Base-by-base conservation (phyloP, 2,113 vertebrate species). In the Cervus canadensis region DNA sequence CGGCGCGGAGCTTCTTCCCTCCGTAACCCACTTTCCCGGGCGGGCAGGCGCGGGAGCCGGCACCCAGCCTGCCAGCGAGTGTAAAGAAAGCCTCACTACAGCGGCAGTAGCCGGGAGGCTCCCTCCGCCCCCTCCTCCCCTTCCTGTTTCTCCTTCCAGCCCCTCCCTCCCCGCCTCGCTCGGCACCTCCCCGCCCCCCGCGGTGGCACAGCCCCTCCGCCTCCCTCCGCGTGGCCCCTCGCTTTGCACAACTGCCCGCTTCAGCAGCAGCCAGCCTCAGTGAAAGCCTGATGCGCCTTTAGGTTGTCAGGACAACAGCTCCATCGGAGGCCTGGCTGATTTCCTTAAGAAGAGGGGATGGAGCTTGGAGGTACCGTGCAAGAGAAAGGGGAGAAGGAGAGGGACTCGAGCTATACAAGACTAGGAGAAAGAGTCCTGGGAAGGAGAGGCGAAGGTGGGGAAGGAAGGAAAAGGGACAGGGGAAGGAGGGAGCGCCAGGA, bases 261-360 rank as follows among this genome's bases (percentile, higher is more conserved):
- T 98, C 95, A 97, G 96, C 92, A 84, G 43, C 88, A 48, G 90
- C 95, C 97, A 95, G 92, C 94, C 98, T 97, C 82, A 92, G 71
- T 89, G 97, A 97, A 98, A 98, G 98, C 98, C 98, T 87, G 98
- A 98, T 98, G 98, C 98, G 98, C 98, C 98, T 98, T 98, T 95
- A 97, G 98, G 99, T 99, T 99, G 99, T 99, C 99, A 99, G 98
- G 99, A 99, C 99, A 99, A 99, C 99, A 99, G 99, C 99, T 99
- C 98, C 99, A 98, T 99, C 98, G 97, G 99, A 99, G 99, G 98
- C 99, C 98, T 98, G 98, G 98, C 94, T 97, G 97, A 98, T 98
- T 98, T 95, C 89, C 96, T 98, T 97, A 96, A 97, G 98, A 95
- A 93, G 71, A 95, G 96, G 87, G 96, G 96, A 94, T 26, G 97